phyloP scores from a whole-genome alignment of 2,113 vertebrate genomes.

The Neolamprologus sp. region DNA sequence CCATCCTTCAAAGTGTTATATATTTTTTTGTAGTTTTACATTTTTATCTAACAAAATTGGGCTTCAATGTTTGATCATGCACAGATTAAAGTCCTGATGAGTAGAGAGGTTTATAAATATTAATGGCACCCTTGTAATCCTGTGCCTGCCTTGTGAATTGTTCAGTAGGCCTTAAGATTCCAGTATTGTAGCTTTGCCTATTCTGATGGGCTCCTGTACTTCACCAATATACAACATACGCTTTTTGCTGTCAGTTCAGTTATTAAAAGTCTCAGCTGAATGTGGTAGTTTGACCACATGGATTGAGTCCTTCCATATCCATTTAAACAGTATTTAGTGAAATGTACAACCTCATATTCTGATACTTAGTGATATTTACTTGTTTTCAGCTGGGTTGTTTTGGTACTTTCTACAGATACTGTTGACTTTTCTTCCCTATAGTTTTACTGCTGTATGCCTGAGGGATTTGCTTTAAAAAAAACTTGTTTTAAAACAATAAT shows the following conservation, averaged over 20 bases:
- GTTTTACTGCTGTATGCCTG: neutral
- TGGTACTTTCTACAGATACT: neutral
- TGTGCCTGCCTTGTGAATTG: neutral
- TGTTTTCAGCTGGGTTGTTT: neutral
- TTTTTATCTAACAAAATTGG: neutral
- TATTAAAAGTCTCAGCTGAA: slow-evolving; percentile 19
- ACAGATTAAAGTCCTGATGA: neutral
- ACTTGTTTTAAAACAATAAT: neutral
- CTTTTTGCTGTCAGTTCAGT: neutral
- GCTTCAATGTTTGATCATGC: neutral
- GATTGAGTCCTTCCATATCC: neutral
- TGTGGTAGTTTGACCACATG: slow-evolving; percentile 12
- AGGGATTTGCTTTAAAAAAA: neutral
- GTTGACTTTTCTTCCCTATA: neutral
- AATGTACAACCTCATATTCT: neutral
- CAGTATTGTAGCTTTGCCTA: neutral
- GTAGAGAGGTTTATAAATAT: neutral
- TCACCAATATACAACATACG: neutral
- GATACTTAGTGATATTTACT: neutral
- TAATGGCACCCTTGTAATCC: neutral
- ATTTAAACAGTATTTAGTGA: neutral
- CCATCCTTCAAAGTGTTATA: neutral
- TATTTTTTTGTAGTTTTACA: neutral
- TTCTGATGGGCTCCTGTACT: neutral
- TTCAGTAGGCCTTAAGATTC: slow-evolving; percentile 20